These are phyloP conservation scores for Andrena cerasifolii DNA, from an alignment of 1,140 invertebrate species.

Conservation along the genomic window DNA sequence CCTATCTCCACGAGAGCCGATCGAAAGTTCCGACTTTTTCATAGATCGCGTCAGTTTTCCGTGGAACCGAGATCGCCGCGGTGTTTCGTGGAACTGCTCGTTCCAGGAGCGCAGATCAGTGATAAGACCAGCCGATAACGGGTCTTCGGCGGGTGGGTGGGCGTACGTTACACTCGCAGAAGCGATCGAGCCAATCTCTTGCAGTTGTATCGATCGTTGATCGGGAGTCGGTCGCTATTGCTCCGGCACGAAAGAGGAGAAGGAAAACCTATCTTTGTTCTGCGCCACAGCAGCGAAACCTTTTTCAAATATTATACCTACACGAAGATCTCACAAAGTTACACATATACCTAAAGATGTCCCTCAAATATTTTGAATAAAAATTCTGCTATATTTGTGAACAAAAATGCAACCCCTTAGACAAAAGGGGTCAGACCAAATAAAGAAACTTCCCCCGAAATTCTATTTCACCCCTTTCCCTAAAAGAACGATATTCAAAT, in stretches of 20 bases:
- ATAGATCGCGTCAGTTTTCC: slow-evolving; percentile 27
- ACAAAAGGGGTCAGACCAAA: too few species aligned
- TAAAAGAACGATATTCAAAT: not conserved
- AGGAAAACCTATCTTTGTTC: not conserved
- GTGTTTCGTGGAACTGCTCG: slow-evolving; percentile 55
- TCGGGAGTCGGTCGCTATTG: slow-evolving; percentile 47
- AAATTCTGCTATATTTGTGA: too few species aligned
- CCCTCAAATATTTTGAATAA: too few species aligned
- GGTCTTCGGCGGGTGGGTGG: slow-evolving; percentile 62
- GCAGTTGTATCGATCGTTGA: slow-evolving; percentile 66
- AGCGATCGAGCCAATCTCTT: slow-evolving; percentile 61
- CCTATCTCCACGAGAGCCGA: not conserved
- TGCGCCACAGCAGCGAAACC: not conserved
- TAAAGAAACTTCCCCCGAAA: not conserved
- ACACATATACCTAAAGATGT: too few species aligned
- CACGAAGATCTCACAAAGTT: too few species aligned
- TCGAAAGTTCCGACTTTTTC: not conserved
- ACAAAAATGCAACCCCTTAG: too few species aligned
- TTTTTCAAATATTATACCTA: too few species aligned
- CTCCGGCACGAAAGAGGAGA: not conserved
- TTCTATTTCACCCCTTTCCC: too few species aligned
- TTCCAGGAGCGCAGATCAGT: slow-evolving; percentile 56
- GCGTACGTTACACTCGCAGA: slow-evolving; percentile 60
- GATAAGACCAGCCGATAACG: slow-evolving; percentile 61
- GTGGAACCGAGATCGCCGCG: slow-evolving; percentile 51